Evolutionary conservation across 2,113 vertebrate species (phyloP).

Genomic region (Probosciger aterrimus): DNA sequence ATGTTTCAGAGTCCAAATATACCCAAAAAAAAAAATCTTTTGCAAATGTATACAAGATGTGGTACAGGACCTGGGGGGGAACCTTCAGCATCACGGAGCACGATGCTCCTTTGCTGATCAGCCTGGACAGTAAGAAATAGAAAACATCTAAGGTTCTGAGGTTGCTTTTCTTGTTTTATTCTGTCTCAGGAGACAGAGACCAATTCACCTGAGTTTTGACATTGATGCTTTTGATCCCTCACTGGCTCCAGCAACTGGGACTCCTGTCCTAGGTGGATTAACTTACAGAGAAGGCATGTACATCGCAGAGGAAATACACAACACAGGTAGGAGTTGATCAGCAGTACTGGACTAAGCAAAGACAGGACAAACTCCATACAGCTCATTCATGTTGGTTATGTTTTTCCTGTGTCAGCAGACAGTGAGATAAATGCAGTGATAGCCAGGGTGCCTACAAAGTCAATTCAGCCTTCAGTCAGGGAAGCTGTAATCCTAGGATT

Average conservation of each 20-base stretch:
- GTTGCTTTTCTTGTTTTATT: not conserved
- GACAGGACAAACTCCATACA: not conserved
- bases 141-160: not conserved
- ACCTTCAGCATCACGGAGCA: not conserved
- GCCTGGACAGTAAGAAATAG: not conserved
- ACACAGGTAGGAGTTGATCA: slow-evolving; percentile 82
- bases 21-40: not conserved
- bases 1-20: not conserved
- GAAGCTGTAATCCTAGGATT: not conserved
- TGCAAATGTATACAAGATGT: not conserved
- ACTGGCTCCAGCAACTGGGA: slow-evolving; percentile 94
- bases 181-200: slow-evolving; percentile 84
- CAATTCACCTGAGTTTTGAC: slow-evolving; percentile 95
- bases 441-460: not conserved
- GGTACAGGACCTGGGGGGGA: not conserved
- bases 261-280: slow-evolving; percentile 90
- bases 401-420: not conserved
- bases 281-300: slow-evolving; percentile 98
- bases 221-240: slow-evolving; percentile 96
- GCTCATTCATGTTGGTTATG: not conserved
- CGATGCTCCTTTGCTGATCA: not conserved
- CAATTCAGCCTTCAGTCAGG: not conserved
- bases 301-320: slow-evolving; percentile 93
- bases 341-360: not conserved
- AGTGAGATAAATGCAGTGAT: not conserved